Percentiles rank a stretch among this genome's conserved stretches.
Conservation (phyloP, 2,797 vertebrate genomes). For the Cottoperca gobio region DNA sequence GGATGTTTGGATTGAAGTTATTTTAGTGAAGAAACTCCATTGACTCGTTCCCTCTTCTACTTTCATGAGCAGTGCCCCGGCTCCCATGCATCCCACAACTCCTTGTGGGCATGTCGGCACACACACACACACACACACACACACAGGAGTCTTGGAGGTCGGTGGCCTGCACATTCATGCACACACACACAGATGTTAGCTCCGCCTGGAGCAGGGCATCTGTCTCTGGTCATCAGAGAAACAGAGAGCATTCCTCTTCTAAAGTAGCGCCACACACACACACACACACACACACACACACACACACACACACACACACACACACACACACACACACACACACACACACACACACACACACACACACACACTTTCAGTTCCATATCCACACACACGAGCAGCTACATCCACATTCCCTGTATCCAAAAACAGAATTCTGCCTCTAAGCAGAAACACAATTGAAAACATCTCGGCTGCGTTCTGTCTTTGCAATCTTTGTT, state of each 20-base stretch:
- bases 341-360: not conserved
- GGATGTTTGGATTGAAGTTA: too few relatives aligned
- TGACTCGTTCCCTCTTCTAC: not conserved
- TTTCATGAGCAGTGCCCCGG: constrained; percentile 4
- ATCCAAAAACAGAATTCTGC: constrained; percentile 31
- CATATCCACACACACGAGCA: not conserved
- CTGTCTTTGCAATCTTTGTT: not conserved
- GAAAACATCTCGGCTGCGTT: constrained; percentile 36
- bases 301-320: constrained; percentile 3
- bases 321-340: constrained; percentile 13
- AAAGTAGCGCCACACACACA: constrained; percentile 5
- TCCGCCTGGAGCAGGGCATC: constrained; percentile 56
- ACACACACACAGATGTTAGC: constrained; percentile 23
- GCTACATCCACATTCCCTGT: constrained; percentile 1
- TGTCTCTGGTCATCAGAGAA: constrained; percentile 64
- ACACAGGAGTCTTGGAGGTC: not conserved
- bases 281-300: constrained; percentile 14
- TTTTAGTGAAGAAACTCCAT: constrained; percentile 15
- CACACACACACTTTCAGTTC: not conserved
- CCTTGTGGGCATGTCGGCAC: constrained; percentile 18
- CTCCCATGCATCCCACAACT: constrained; percentile 47
- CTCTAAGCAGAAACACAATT: constrained; percentile 27
- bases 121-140: constrained; percentile 13
- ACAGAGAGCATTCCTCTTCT: constrained; percentile 34
- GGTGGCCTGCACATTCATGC: not conserved